Base-by-base conservation (phyloP, 2,797 vertebrate species). In the Poecile montanus region DNA sequence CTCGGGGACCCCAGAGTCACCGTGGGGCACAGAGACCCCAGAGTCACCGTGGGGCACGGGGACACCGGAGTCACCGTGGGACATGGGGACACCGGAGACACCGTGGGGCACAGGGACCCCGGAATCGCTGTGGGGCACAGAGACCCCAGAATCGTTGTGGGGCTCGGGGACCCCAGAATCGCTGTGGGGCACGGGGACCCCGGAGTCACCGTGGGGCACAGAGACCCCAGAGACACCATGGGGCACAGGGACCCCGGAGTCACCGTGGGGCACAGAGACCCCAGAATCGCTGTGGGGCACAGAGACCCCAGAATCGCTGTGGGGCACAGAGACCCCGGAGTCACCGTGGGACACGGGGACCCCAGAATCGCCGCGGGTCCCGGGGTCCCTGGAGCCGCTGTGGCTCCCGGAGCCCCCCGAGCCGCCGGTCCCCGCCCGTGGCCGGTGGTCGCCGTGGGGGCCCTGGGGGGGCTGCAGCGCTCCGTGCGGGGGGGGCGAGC, bases 401-500 rank as follows among this genome's bases (percentile, higher is more conserved):
- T 6, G 25, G 47, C 3, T 5, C 48, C 8, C 48, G 48, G 48
- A 26, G 47, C 3, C 25, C 48, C 23, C 48, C 7, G 61, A 32
- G 40, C 7, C 34, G 4, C 21, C 44, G 11, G 12, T 10, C 5
- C 12, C 56, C 29, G 22, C 30, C 48, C 61, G 30, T 29, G 74
- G 60, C 26, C 60, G 22, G 42, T 61, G 78, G 99, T 98, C 98
- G 2, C 95, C 92, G 14, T 99, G 99, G 99, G 98, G 98, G 0
- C 44, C 66, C 25, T 99, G 99, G 78, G 57, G 78, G 10, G 32
- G 36, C 38, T 81, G 78, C 89, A 98, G 98, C 0, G 98, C 98
- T 32, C 98, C 97, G 48, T 99, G 99, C 13, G 99, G 99, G 0
- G 99, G 99, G 22, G 99, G 99, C 7, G 98, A 99, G 93, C 99